Evolutionary conservation across 2,888 invertebrate genomes (phyloP), one percentile per base, ranked within the genome.

Genomic region (Gandaritis pyraliata): DNA sequence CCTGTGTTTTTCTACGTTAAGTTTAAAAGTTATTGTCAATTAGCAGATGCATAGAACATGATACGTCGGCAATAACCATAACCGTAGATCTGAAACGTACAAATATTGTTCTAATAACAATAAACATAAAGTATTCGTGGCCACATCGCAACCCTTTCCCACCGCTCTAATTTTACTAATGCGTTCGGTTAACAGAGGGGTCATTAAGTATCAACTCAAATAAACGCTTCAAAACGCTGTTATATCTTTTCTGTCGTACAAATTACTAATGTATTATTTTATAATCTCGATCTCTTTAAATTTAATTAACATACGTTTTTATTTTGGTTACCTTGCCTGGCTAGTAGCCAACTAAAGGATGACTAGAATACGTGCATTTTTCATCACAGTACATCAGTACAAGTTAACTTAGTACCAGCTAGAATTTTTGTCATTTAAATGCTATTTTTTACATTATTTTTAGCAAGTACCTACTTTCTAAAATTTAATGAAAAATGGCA

Each of bases 81-180:
- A 91, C 81, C 87, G 83, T 90, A 87, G 77, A 90, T 91, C 87
- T 89, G 79, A 65, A 76, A 77, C 76, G 84, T 86, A 90, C 89
- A 90, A 91, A 92, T 91, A 91, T 92, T 92, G 85, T 87, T 86
- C 90, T 90, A 90, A 88, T 90, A 90, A 91, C 90, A 90, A 92
- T 92, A 90, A 90, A 87, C 81, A 85, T 89, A 85, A 88, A 88
- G 84, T 82, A 83, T 82, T 78, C 78, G 80, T 80, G 73, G 78
- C 72, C 72, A 69, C 70, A 70, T 66, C 67, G 68, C 75, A 90
- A 90, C 91, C 91, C 89, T 90, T 92, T 91, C 92, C 90, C 92
- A 92, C 88, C 88, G 86, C 88, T 92, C 91, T 91, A 90, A 87
- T 90, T 91, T 91, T 90, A 90, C 91, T 90, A 90, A 90, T 89